phyloP scores from a whole-genome alignment of 92 coral and sea anemone species.

The Palythoa heliodiscus region DNA sequence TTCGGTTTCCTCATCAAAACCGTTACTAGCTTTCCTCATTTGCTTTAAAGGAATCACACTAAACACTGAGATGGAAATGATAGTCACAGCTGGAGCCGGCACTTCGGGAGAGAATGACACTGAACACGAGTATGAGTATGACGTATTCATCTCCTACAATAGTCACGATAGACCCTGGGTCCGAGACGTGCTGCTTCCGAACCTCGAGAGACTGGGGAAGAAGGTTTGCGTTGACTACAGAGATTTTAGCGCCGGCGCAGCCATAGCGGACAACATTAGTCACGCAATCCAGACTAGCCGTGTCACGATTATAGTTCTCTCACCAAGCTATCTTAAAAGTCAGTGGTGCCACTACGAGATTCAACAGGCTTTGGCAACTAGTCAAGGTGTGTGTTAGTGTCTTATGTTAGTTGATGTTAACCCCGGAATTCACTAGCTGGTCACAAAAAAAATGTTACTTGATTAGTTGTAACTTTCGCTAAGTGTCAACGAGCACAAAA shows the following conservation, averaged over 20 bases:
- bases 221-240: conserved; percentile 50
- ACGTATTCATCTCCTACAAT: conserved; percentile 58
- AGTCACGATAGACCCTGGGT: conserved; percentile 58
- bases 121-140: conserved; percentile 20
- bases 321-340: conserved; percentile 49
- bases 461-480: too few relatives aligned
- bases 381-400: neutral
- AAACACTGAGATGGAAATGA: too few relatives aligned
- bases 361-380: conserved; percentile 40
- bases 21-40: too few relatives aligned
- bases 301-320: conserved; percentile 40
- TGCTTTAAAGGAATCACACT: too few relatives aligned
- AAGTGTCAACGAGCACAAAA: too few relatives aligned
- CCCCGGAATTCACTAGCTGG: too few relatives aligned
- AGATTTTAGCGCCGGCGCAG: conserved; percentile 39
- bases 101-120: too few relatives aligned
- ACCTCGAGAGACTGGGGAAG: conserved; percentile 40
- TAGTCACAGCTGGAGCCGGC: too few relatives aligned
- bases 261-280: conserved; percentile 37
- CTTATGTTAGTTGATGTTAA: too few relatives aligned
- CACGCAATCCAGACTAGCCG: conserved; percentile 49
- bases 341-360: conserved; percentile 54
- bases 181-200: conserved; percentile 45
- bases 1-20: too few relatives aligned
- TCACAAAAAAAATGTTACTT: too few relatives aligned